phyloP scores from a whole-genome alignment of 2,797 vertebrate genomes.

The Alca torda region DNA sequence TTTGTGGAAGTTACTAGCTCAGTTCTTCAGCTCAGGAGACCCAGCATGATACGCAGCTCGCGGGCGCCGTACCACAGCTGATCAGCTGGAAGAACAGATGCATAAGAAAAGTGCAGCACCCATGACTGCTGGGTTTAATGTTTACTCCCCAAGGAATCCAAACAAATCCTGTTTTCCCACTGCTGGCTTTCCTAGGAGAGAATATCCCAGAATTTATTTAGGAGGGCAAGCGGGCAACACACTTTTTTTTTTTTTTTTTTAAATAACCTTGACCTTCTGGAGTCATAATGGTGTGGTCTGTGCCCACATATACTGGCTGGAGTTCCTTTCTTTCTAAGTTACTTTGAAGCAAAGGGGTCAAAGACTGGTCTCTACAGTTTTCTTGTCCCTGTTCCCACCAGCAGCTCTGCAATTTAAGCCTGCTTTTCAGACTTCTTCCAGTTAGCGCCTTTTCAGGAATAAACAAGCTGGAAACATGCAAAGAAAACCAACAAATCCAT shows the following conservation, averaged over 20 bases:
- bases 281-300: not conserved
- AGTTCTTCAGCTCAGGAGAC: not conserved
- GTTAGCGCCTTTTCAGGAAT: not conserved
- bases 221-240: not conserved
- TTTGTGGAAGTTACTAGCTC: not conserved
- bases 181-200: not conserved
- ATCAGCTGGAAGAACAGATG: not conserved
- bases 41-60: not conserved
- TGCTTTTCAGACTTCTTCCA: not conserved
- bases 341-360: not conserved
- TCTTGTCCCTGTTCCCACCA: not conserved
- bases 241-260: not conserved
- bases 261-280: not conserved
- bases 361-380: not conserved
- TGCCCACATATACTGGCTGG: not conserved
- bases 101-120: not conserved
- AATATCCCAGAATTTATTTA: not conserved
- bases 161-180: conserved; percentile 2
- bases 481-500: not conserved
- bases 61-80: not conserved
- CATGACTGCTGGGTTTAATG: not conserved
- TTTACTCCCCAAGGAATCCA: conserved; percentile 3
- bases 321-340: not conserved
- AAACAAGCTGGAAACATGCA: not conserved
- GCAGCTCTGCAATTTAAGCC: not conserved